Evolutionary conservation across 2,797 vertebrate genomes (phyloP), one percentile per base, ranked within the genome.

Genomic region (Oreochromis mossambicus): DNA sequence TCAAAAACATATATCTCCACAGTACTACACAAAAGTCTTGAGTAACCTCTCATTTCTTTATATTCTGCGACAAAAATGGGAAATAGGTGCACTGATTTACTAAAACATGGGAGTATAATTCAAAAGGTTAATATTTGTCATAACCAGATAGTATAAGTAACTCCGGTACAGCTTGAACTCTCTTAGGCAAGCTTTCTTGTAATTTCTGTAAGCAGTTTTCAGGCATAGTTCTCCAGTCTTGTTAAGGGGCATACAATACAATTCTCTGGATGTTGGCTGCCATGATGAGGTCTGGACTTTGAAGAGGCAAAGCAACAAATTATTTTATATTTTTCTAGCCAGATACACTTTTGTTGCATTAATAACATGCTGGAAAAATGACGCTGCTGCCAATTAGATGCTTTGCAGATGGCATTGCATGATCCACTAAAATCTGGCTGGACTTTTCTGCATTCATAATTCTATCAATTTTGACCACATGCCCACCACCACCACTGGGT

Each of bases 361-460:
- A 26, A 46, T 26, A 46, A 29, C 14, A 29, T 5, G 41, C 14
- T 70, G 58, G 7, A 15, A 70, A 46, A 46, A 46, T 26, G 1
- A 26, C 2, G 0, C 38, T 26, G 21, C 26, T 46, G 14, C 38
- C 66, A 46, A 6, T 29, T 11, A 70, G 1, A 29, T 70, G 66
- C 41, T 73, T 46, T 46, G 14, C 14, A 70, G 4, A 73, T 26
- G 38, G 2, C 21, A 14, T 0, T 41, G 12, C 2, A 14, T 38
- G 11, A 41, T 70, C 14, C 38, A 70, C 8, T 26, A 46, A 26
- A 70, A 5, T 43, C 21, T 46, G 8, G 41, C 38, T 10, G 21
- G 38, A 68, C 38, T 26, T 0, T 68, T 68, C 13, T 43, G 21
- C 21, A 68, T 68, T 68, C 38, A 43, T 26, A 46, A 17, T 43